Percentiles rank a stretch among this genome's conserved stretches.
phyloP scores from a whole-genome alignment of 2,888 invertebrate genomes.

The Ennomos fuscantarius region DNA sequence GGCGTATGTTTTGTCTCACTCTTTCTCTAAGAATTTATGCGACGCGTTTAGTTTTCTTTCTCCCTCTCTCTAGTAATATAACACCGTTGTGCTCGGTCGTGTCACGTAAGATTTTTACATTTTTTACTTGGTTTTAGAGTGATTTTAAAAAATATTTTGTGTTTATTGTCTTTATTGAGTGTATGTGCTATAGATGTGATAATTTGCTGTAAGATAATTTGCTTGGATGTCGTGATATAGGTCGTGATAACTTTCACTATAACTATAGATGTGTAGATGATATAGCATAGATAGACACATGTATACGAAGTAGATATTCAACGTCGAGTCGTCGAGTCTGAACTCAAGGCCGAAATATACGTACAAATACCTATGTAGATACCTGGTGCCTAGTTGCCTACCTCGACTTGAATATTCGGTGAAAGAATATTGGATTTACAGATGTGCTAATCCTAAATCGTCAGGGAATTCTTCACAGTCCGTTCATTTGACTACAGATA shows the following conservation, averaged over 20 bases:
- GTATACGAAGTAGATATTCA: conserved; percentile 77
- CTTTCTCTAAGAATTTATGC: conserved; percentile 68
- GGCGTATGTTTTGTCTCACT: conserved; percentile 75
- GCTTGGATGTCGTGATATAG: conserved; percentile 63
- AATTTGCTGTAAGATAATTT: conserved; percentile 49
- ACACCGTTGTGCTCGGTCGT: conserved; percentile 85
- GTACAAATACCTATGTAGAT: conserved; percentile 72
- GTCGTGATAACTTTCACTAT: conserved; percentile 84
- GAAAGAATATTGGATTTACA: conserved; percentile 65
- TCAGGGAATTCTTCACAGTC: not conserved
- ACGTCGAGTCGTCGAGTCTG: conserved; percentile 75
- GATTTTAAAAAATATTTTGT: conserved; percentile 62
- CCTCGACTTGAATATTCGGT: conserved; percentile 46
- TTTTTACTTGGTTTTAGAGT: conserved; percentile 72
- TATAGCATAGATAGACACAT: conserved; percentile 68
- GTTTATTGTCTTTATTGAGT: conserved; percentile 53
- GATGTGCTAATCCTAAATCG: conserved; percentile 45
- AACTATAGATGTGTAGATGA: conserved; percentile 77
- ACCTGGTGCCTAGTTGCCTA: conserved; percentile 65
- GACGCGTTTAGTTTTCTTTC: conserved; percentile 73
- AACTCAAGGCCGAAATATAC: conserved; percentile 80
- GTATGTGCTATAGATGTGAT: conserved; percentile 51
- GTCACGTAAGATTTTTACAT: conserved; percentile 84
- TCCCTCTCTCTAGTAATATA: conserved; percentile 83
- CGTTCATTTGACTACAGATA: no score